These are phyloP conservation scores for Dasypolia templi DNA, from an alignment of 2,888 invertebrate genomes.

Conservation along the genomic window DNA sequence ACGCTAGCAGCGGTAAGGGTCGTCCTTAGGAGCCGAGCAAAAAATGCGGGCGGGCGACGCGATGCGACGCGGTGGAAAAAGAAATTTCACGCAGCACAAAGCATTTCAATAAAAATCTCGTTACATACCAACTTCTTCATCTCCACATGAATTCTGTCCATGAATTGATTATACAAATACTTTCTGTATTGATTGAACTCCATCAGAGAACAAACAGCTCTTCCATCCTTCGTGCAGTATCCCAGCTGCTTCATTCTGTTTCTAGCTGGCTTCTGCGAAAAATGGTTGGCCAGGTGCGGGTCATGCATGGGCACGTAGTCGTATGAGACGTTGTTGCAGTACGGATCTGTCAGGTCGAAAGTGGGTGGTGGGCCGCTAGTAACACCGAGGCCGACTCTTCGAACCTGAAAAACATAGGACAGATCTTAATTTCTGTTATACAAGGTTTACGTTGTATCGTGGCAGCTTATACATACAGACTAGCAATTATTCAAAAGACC, in stretches of 20 bases:
- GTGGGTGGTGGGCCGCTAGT: conserved; percentile 77
- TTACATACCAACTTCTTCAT: conserved; percentile 81
- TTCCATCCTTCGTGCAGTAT: conserved; percentile 90
- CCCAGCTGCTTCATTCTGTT: conserved; percentile 88
- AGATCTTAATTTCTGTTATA: neutral
- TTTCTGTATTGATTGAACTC: conserved; percentile 92
- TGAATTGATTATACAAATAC: conserved; percentile 90
- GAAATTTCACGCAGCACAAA: neutral
- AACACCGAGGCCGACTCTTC: conserved; percentile 83
- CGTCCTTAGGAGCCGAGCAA: neutral
- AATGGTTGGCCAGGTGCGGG: conserved; percentile 89
- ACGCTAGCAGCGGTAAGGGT: neutral
- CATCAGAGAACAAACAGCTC: conserved; percentile 91
- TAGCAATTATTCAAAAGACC: neutral
- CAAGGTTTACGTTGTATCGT: neutral
- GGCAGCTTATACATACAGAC: neutral
- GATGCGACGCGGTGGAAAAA: neutral
- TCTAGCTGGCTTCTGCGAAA: conserved; percentile 82
- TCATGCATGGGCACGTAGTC: conserved; percentile 91
- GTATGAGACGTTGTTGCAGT: conserved; percentile 86
- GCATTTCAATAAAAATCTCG: neutral
- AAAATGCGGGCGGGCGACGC: neutral
- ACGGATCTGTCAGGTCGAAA: conserved; percentile 86
- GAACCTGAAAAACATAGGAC: conserved; percentile 74
- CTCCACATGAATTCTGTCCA: conserved; percentile 88